Evolutionary conservation across 1,140 invertebrate species (phyloP).

Genomic region (Carposina sasakii): DNA sequence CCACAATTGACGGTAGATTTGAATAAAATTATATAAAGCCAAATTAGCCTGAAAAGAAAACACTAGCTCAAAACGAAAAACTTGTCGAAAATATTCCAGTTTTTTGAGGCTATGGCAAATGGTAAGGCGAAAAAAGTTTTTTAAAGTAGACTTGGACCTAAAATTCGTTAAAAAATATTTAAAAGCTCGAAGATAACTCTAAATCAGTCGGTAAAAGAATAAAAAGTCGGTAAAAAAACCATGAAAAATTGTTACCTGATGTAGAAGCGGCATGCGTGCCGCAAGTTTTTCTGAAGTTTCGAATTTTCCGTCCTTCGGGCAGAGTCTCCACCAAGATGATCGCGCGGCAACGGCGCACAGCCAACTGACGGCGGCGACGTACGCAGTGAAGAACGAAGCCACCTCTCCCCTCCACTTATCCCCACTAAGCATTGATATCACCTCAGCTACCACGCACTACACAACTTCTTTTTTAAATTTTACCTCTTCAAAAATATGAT

Average conservation of each 20-base stretch:
- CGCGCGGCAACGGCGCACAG: constrained; percentile 34
- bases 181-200: constrained; percentile 1
- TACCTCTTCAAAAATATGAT: neutral
- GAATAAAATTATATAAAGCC: too few species aligned
- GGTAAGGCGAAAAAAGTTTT: neutral
- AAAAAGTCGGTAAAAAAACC: constrained; percentile 3
- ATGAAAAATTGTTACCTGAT: constrained; percentile 40
- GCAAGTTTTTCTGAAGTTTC: constrained; percentile 39
- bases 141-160: neutral
- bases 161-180: neutral
- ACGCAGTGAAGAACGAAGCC: constrained; percentile 45
- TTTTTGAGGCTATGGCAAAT: neutral
- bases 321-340: constrained; percentile 29
- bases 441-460: constrained; percentile 2
- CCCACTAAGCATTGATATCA: too few species aligned
- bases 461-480: constrained; percentile 9
- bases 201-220: constrained; percentile 4
- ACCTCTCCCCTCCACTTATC: constrained; percentile 20
- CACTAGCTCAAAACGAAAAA: neutral
- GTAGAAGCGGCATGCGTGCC: constrained; percentile 54
- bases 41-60: too few species aligned
- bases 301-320: constrained; percentile 18
- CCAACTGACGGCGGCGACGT: constrained; percentile 30
- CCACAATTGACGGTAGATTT: too few species aligned
- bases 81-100: neutral